These are phyloP conservation scores for Brachyptera putata DNA, from an alignment of 2,888 invertebrate genomes.

Conservation along the genomic window DNA sequence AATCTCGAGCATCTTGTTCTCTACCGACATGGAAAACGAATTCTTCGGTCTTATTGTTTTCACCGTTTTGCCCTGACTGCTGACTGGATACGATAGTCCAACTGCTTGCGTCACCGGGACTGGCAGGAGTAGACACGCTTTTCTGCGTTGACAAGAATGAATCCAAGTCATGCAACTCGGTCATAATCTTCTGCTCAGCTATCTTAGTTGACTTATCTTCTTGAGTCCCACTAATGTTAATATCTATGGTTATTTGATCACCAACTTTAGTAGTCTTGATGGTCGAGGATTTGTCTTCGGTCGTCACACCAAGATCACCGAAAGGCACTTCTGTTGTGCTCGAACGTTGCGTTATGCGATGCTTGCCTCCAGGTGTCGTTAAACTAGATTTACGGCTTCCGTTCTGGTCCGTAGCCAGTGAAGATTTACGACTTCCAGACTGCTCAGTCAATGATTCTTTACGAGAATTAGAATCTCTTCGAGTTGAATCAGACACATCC, in stretches of 20 bases:
- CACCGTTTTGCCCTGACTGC: constrained; percentile 17
- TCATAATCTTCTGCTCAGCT: constrained; percentile 59
- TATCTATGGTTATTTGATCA: neutral
- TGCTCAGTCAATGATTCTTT: neutral
- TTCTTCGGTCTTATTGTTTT: constrained; percentile 46
- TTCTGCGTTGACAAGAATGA: constrained; percentile 36
- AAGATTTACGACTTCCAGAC: neutral
- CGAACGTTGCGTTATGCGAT: constrained; percentile 13
- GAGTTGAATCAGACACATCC: neutral
- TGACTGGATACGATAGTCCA: constrained; percentile 36
- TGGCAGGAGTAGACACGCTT: constrained; percentile 34
- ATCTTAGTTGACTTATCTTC: constrained; percentile 16
- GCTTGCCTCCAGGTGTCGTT: constrained; percentile 4
- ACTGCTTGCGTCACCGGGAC: constrained; percentile 35
- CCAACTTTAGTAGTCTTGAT: constrained; percentile 2
- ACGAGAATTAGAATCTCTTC: neutral
- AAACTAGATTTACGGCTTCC: constrained; percentile 5
- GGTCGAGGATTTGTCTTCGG: neutral
- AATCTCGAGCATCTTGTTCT: constrained; percentile 8
- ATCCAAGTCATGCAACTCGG: constrained; percentile 57
- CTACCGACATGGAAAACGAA: constrained; percentile 37
- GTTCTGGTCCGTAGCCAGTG: neutral
- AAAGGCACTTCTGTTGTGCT: constrained; percentile 15
- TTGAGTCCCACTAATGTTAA: neutral
- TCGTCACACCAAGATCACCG: constrained; percentile 1